Evolutionary conservation across 2,113 vertebrate genomes (phyloP), one percentile per base, ranked within the genome.

Genomic region (Psettodes erumei): DNA sequence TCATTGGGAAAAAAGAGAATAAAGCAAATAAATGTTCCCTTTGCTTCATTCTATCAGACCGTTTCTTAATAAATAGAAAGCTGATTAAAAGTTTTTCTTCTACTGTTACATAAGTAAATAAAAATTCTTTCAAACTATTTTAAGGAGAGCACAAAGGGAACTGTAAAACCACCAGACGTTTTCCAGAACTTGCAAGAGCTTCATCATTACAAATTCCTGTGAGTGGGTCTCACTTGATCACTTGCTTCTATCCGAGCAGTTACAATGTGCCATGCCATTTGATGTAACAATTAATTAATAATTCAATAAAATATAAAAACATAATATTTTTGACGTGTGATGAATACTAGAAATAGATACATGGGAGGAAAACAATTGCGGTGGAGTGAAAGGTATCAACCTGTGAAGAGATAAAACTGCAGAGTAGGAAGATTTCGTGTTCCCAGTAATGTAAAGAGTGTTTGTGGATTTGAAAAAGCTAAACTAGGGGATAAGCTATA

Each of bases 401-500:
- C 50, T 54, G 21, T 70, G 55, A 75, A 68, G 15, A 50, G 55
- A 63, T 50, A 23, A 72, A 43, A 25, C 9, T 5, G 3, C 42
- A 69, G 47, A 13, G 8, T 1, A 48, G 27, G 27, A 76, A 23
- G 37, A 79, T 45, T 61, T 66, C 27, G n/a, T n/a, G n/a, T n/a
- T n/a, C n/a, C n/a, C n/a, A n/a, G n/a, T n/a, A 63, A 56, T 68
- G 47, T 15, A 25, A n/a, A 13, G 5, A 32, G 6, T 32, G 21
- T 19, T 66, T 35, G 23, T 30, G n/a, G 60, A 51, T 58, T 12
- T 40, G n/a, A 32, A 58, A 60, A 45, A 11, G 9, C 23, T 53
- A 30, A 82, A 80, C 51, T 25, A 72, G 56, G 33, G 33, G 63
- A 27, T 48, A 9, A 66, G 66, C 62, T 55, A n/a, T n/a, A 30